These are phyloP conservation scores for Hapalemur alaotrensis DNA, from an alignment of 2,797 vertebrate genomes.

Conservation along the genomic window DNA sequence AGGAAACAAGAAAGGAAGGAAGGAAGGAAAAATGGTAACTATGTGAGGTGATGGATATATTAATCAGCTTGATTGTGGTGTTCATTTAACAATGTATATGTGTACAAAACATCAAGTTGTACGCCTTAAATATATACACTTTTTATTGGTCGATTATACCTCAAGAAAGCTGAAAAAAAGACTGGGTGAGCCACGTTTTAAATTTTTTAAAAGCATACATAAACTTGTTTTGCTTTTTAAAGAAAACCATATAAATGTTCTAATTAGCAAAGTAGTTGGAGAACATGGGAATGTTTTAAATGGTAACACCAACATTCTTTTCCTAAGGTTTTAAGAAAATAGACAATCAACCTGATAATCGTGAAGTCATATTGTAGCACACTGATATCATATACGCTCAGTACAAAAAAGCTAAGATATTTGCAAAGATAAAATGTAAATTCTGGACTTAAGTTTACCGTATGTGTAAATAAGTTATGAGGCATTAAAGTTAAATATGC, in stretches of 20 bases:
- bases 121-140: not conserved
- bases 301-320: not conserved
- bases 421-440: slow-evolving; percentile 22
- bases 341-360: not conserved
- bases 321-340: not conserved
- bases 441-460: not conserved
- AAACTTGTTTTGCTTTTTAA: slow-evolving; percentile 32
- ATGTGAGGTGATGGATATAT: not conserved
- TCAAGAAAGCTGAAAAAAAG: not conserved
- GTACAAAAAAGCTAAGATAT: not conserved
- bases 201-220: not conserved
- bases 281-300: not conserved
- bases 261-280: not conserved
- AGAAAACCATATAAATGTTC: slow-evolving; percentile 26
- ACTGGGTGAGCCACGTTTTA: not conserved
- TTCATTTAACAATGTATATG: not conserved
- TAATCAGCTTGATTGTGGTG: not conserved
- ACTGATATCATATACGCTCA: not conserved
- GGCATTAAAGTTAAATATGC: not conserved
- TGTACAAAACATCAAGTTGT: not conserved
- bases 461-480: not conserved
- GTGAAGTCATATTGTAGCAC: not conserved
- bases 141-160: not conserved
- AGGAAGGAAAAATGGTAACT: not conserved
- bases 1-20: too few species aligned